A percentile compares a stretch with the other conserved stretches of the same genome.
phyloP scores from a whole-genome alignment of 2,888 invertebrate species.

The Aquatica leii region DNA sequence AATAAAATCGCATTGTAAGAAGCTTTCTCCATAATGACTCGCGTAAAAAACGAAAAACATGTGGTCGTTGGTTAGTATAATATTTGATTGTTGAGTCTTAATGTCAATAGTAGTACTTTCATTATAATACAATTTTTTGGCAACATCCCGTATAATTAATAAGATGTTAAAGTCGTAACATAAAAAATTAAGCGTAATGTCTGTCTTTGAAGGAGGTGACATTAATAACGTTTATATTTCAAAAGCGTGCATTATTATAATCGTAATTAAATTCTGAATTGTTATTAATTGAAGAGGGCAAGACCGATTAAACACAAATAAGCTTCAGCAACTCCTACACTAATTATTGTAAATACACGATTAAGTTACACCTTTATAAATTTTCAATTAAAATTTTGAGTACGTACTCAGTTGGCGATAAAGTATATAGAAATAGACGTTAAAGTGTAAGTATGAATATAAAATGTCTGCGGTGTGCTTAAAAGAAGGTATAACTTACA shows the following conservation, averaged over 20 bases:
- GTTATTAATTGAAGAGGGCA: slow-evolving; percentile 10
- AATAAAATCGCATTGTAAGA: too few relatives aligned
- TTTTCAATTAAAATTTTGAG: slow-evolving; percentile 38
- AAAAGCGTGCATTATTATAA: background rate
- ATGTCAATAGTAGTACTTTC: too few relatives aligned
- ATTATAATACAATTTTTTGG: too few relatives aligned
- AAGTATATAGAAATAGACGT: slow-evolving; percentile 36
- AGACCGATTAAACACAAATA: slow-evolving; percentile 4
- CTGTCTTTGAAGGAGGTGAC: too few relatives aligned
- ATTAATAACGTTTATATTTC: too few relatives aligned
- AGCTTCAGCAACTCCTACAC: slow-evolving; percentile 25
- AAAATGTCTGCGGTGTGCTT: slow-evolving; percentile 35
- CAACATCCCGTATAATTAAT: too few relatives aligned
- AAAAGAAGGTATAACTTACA: slow-evolving; percentile 34
- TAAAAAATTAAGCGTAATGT: too few relatives aligned
- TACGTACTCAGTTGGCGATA: slow-evolving; percentile 30
- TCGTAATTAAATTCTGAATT: slow-evolving; percentile 1
- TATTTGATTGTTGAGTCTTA: too few relatives aligned
- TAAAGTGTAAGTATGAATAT: slow-evolving; percentile 38
- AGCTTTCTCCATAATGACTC: too few relatives aligned
- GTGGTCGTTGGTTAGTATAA: too few relatives aligned
- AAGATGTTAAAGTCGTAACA: too few relatives aligned
- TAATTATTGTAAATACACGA: slow-evolving; percentile 21
- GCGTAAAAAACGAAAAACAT: too few relatives aligned
- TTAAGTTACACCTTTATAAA: slow-evolving; percentile 33